Conservation (phyloP, 2,888 invertebrate genomes). For the Amaurobius ferox region DNA sequence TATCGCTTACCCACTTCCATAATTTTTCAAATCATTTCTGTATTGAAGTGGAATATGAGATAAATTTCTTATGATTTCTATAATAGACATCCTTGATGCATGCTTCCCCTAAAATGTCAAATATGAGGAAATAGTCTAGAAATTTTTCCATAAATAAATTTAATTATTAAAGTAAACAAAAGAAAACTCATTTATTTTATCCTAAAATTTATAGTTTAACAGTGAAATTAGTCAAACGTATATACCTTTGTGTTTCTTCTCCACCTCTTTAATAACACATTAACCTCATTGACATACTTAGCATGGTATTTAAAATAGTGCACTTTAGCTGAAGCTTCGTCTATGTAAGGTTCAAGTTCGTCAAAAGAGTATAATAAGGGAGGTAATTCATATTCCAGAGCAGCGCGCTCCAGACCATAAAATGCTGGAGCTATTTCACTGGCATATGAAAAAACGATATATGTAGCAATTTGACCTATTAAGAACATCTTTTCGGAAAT, state of each 20-base stretch:
- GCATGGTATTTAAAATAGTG: constrained; percentile 76
- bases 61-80: constrained; percentile 75
- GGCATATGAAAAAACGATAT: neutral
- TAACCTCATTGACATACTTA: constrained; percentile 75
- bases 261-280: constrained; percentile 75
- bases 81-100: constrained; percentile 74
- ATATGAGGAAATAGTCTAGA: too few species aligned
- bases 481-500: neutral
- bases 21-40: constrained; percentile 74
- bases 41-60: constrained; percentile 75
- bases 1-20: constrained; percentile 76
- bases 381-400: constrained; percentile 75
- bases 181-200: too few species aligned
- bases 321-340: constrained; percentile 75
- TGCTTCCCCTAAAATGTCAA: constrained; percentile 73
- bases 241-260: constrained; percentile 71
- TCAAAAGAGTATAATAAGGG: constrained; percentile 74
- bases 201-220: too few species aligned
- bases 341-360: constrained; percentile 76
- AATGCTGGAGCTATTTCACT: constrained; percentile 73
- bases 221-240: too few species aligned
- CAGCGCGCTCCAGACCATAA: constrained; percentile 73
- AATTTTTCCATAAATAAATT: too few species aligned
- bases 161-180: too few species aligned
- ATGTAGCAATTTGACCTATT: neutral